A percentile compares a stretch with the other conserved stretches of the same genome.
Evolutionary conservation across 2,797 vertebrate species (phyloP).

Genomic region (Micromesistius poutassou): DNA sequence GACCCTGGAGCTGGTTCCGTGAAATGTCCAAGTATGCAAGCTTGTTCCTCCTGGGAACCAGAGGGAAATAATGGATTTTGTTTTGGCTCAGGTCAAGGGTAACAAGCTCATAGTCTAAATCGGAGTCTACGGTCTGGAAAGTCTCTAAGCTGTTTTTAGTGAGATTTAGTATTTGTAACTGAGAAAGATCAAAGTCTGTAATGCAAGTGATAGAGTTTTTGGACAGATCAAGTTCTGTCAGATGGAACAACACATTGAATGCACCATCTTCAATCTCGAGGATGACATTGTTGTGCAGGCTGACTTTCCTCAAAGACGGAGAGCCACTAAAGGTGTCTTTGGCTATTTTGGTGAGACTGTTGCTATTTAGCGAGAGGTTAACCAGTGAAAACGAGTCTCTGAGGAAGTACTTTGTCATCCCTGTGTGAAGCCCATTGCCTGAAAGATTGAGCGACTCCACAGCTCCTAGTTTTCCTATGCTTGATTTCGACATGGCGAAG

Average conservation of each 20-base stretch:
- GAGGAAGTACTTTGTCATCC: slow-evolving; percentile 83
- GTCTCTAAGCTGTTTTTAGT: slow-evolving; percentile 90
- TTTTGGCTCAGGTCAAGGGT: slow-evolving; percentile 89
- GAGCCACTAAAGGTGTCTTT: slow-evolving; percentile 76
- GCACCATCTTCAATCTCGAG: slow-evolving; percentile 92
- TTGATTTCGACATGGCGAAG: slow-evolving; percentile 65
- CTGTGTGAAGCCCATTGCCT: slow-evolving; percentile 83
- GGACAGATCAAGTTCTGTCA: slow-evolving; percentile 87
- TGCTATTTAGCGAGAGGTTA: slow-evolving; percentile 81
- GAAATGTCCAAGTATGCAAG: slow-evolving; percentile 84
- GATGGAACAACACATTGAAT: slow-evolving; percentile 77
- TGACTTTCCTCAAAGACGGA: slow-evolving; percentile 71
- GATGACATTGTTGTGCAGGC: slow-evolving; percentile 91
- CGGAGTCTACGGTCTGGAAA: slow-evolving; percentile 73
- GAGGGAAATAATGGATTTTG: slow-evolving; percentile 82
- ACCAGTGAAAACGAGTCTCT: slow-evolving; percentile 74
- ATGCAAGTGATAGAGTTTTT: slow-evolving; percentile 95
- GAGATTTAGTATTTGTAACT: slow-evolving; percentile 82
- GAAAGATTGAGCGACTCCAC: slow-evolving; percentile 84
- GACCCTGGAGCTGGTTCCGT: slow-evolving; percentile 79
- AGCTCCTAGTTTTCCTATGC: slow-evolving; percentile 73
- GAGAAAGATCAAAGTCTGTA: slow-evolving; percentile 84
- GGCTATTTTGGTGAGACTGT: slow-evolving; percentile 86
- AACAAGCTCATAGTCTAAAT: slow-evolving; percentile 68
- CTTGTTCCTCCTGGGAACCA: slow-evolving; percentile 76